Base-by-base conservation (phyloP, 2,113 vertebrate species). In the Lampris incognitus region DNA sequence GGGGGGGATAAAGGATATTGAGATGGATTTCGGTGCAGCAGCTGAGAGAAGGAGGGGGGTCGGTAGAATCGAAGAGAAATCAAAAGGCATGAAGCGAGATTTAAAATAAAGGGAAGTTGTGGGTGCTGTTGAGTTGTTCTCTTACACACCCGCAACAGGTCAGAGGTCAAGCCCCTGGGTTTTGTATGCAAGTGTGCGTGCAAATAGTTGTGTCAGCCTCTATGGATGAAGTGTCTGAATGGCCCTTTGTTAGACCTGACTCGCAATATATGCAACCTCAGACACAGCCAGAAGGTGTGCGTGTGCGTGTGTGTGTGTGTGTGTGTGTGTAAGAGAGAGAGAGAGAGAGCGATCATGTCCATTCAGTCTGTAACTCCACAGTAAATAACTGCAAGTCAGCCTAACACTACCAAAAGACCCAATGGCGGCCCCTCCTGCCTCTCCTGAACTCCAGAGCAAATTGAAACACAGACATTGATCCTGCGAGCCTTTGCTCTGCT, bases 381-480 rank as follows among this genome's bases (percentile, higher is more conserved):
- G 6, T 7, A 55, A 41, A 42, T 9, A n/a, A 76, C 49, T 48
- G 60, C 61, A 49, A 6, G 44, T 24, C 65, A 52, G 64, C 55
- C 55, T 39, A 72, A 51, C 37, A 9, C 3, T 2, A 37, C 10
- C 0, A 40, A 39, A 75, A 79, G 55, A 6, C 3, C 13, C 1
- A 24, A 40, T 60, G 59, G 63, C 66, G 67, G 61, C 65, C 72
- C 51, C 42, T 10, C 39, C 37, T 65, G n/a, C n/a, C n/a, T n/a
- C n/a, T n/a, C 61, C 55, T 54, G 9, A 44, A 39, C 57, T 38
- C 72, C 40, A 65, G 64, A 72, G 77, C 63, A 24, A 24, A 24
- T 72, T 73, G 77, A 73, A 44, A 57, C 78, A 63, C 68, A 62
- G 63, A 24, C 72, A 78, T 73, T 54, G 70, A 85, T 85, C 72